Evolutionary conservation across 2,113 vertebrate species (phyloP), one percentile per base, ranked within the genome.

Genomic region (Hippocampus barbouri): DNA sequence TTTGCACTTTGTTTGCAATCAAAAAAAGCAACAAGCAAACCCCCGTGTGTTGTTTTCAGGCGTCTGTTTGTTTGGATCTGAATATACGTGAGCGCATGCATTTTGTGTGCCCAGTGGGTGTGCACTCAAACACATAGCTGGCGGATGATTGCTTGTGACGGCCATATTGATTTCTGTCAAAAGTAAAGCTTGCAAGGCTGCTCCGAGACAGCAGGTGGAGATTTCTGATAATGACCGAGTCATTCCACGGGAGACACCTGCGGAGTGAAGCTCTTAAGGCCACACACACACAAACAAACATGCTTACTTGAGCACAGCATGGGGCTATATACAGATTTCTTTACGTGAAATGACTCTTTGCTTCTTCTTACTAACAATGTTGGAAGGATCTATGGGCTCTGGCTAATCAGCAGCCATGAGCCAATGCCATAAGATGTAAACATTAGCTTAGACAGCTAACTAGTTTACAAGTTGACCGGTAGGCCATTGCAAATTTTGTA

Each of bases 1-100:
- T 80, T 82, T 83, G 73, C 85, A 78, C 78, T 85, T 85, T 85
- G 80, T 86, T 83, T 83, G 77, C 76, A 67, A 76, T 85, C 71
- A 82, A 80, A 84, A 40, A 64, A 45, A 25, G 78, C 81, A 85
- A 80, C 88, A 88, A 82, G 81, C 83, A 23, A 67, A 54, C 64
- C 70, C 63, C 73, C 20, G 23, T 68, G 66, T 78, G 71, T 78
- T 82, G 77, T 80, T 84, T 79, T 81, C 70, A 65, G 62, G 69
- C 72, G 45, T 79, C 60, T 85, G 66, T 87, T 79, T 87, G 83
- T 84, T 79, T 81, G 76, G 75, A 30, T 65, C 43, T 45, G 14
- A 12, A 61, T 67, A 83, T 57, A 27, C 15, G 71, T 71, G 71
- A 76, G 64, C 16, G 70, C 62, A 65, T 74, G 75, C 68, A 51